These are phyloP conservation scores for Halictus ligatus DNA, from an alignment of 2,888 invertebrate genomes.

Conservation along the genomic window DNA sequence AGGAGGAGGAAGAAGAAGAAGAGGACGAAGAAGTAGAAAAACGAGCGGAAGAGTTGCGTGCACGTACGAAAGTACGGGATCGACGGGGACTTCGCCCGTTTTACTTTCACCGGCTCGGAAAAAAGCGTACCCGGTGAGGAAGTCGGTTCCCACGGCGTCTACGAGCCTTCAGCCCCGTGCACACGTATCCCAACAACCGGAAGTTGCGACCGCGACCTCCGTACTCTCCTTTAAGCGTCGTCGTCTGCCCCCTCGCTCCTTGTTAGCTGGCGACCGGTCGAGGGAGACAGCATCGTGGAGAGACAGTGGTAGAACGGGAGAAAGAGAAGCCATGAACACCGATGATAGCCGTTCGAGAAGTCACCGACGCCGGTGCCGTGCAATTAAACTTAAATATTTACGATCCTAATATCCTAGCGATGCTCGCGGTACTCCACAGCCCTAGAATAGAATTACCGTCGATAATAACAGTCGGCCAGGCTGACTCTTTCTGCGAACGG, in stretches of 20 bases:
- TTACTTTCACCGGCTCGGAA: constrained; percentile 60
- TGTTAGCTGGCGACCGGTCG: constrained; percentile 30
- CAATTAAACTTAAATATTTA: constrained; percentile 50
- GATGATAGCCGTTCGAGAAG: constrained; percentile 39
- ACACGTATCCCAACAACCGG: constrained; percentile 45
- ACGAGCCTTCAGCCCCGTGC: constrained; percentile 28
- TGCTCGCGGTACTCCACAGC: neutral
- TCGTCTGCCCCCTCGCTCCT: constrained; percentile 19
- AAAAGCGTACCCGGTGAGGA: constrained; percentile 47
- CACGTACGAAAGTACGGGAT: constrained; percentile 36
- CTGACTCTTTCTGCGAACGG: neutral
- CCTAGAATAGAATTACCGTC: constrained; percentile 5
- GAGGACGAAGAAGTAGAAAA: neutral
- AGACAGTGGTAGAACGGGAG: neutral
- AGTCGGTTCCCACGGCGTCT: constrained; percentile 65
- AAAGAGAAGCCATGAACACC: constrained; percentile 9
- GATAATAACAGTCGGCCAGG: neutral
- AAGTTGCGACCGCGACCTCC: constrained; percentile 69
- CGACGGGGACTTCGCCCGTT: constrained; percentile 43
- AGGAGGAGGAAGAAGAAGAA: neutral
- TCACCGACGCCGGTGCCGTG: constrained; percentile 27
- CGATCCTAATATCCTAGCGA: constrained; percentile 12
- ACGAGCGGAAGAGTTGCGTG: constrained; percentile 43
- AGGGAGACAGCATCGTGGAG: neutral
- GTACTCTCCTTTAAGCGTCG: constrained; percentile 40